Base-by-base conservation (phyloP, 1,140 invertebrate genomes). In the Zaprionus vittiger region DNA sequence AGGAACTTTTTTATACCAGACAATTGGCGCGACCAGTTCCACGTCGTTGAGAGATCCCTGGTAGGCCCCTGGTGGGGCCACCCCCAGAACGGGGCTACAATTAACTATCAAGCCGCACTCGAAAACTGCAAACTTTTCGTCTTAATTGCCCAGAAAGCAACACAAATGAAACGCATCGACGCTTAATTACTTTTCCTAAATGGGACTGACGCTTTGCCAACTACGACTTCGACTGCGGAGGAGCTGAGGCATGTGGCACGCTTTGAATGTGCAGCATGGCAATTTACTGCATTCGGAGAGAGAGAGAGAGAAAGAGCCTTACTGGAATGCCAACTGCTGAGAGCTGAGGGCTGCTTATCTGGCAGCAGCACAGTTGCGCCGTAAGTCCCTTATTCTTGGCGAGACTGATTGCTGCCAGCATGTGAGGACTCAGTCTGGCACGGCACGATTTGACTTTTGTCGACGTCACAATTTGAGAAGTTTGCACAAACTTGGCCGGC, bases 151-250 rank as follows among this genome's bases (percentile, higher is more conserved):
- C 83, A 86, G 83, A 86, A 83, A 86, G 83, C 87, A 87, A 86
- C 83, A 86, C 83, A 86, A 86, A 86, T 87, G 83, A 87, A 86
- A 86, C 83, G 83, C 83, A 86, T 86, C 83, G 83, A 83, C 80
- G 83, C 83, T 86, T 86, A 86, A 86, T 86, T 86, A 86, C 83
- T 86, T 86, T 86, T 87, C 73, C 83, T 87, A 87, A 86, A 86
- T 87, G 83, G 77, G 76, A 80, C 28, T 68, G 61, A 74, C 74
- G 31, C 31, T 34, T 34, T 38, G 55, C 49, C 14, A 41, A n/a
- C 54, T 17, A 52, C 6, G 73, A 67, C 52, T 54, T 59, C 63
- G 52, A 70, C 70, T 75, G 52, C 41, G 37, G 57, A 14, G 34
- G 52, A 52, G 63, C 9, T 66, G 54, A 64, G 26, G 63, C 3